Base-by-base conservation (phyloP, 2,888 invertebrate species). In the Leptopilina myrica region DNA sequence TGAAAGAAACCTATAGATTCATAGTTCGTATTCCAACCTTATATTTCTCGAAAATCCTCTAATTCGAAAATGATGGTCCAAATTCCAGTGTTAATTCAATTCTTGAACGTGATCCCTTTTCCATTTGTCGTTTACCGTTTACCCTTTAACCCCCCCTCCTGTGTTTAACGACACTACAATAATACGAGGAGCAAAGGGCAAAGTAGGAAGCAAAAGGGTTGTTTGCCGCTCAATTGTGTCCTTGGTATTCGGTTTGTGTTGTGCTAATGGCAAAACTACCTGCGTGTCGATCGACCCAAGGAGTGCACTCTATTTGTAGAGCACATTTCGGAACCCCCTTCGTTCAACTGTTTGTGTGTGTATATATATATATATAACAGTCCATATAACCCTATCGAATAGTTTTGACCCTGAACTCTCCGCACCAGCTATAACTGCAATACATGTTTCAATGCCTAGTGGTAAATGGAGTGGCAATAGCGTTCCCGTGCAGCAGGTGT, bases 401-500 rank as follows among this genome's bases (percentile, higher is more conserved):
- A 49, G 33, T 49, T 9, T 12, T 7, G 53, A 56, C 69, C 69
- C 56, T 56, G n/a, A 33, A 56, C 11, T 15, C 43, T 20, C 67
- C 14, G 6, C 43, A 7, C 43, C 43, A 67, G 11, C 67, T 67
- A 43, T 43, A 67, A 49, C 67, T 49, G 15, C 20, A 11, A 67
- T 43, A 43, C 8, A 43, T 43, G 43, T 43, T 43, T 43, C 43
- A 43, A 43, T 33, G 33, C 33, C 64, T 80, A 79, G 80, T 80
- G 80, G 80, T 76, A 80, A 79, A 78, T 79, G 81, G 81, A 46
- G 78, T 78, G 79, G 76, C 76, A 79, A 78, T 79, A 80, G 81
- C 53, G 78, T 78, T 80, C 78, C 76, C 5, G 33, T 26, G 64
- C 76, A 69, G 69, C 82, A 82, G 84, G 81, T 84, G 83, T 76